Percentiles rank a stretch among this genome's conserved stretches.
Conservation (phyloP, 2,888 invertebrate genomes). For the Odontocerum albicorne region DNA sequence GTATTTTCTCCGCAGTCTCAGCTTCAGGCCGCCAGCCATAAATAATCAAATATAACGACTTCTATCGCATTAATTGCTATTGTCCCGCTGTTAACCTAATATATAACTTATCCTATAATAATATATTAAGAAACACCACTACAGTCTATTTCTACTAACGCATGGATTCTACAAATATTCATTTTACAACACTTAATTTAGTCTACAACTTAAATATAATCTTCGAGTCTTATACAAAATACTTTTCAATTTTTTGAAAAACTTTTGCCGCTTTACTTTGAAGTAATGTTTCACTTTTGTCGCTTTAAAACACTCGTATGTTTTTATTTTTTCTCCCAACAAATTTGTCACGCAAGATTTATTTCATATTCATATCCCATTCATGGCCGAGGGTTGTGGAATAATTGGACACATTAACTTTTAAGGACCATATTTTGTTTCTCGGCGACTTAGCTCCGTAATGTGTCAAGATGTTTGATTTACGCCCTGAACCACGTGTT, state of each 20-base stretch:
- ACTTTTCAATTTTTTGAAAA: too few species aligned
- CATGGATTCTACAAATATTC: too few species aligned
- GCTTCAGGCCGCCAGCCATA: constrained; percentile 15
- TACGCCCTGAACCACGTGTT: constrained; percentile 21
- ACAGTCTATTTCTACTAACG: constrained; percentile 3
- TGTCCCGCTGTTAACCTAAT: constrained; percentile 18
- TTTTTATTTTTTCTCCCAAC: constrained; percentile 11
- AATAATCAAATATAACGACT: constrained; percentile 12
- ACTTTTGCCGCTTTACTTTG: background rate
- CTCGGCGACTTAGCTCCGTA: background rate
- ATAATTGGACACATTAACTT: constrained; percentile 8
- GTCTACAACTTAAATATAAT: too few species aligned
- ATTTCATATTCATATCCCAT: constrained; percentile 1
- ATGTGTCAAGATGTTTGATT: constrained; percentile 15
- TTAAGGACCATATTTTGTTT: constrained; percentile 1
- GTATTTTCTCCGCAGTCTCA: constrained; percentile 14
- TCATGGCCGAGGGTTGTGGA: background rate
- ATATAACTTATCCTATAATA: constrained; percentile 3
- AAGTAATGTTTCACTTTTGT: background rate
- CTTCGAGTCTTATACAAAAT: too few species aligned
- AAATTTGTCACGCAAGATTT: constrained; percentile 22
- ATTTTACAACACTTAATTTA: too few species aligned
- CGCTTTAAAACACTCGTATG: constrained; percentile 6
- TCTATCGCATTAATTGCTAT: constrained; percentile 10
- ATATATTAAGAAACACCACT: constrained; percentile 16